Evolutionary conservation across 2,888 invertebrate genomes (phyloP).

Genomic region (Cerastis leucographa): DNA sequence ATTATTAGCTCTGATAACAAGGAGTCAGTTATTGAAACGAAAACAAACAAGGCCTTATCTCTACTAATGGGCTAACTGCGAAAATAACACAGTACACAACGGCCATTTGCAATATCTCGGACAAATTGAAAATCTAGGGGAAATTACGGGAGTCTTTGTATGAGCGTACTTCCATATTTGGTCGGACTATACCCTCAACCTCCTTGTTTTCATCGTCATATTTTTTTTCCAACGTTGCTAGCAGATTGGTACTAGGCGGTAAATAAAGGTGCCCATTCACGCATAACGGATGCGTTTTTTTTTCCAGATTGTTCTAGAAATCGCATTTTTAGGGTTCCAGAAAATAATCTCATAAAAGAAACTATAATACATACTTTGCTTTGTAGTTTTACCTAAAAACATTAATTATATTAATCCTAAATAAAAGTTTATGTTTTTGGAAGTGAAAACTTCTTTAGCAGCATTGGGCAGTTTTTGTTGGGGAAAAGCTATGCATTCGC

Average conservation of each 20-base stretch:
- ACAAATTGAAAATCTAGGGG: conserved; percentile 57
- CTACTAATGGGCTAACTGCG: conserved; percentile 64
- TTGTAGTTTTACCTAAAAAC: background rate
- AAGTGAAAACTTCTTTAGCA: too few relatives aligned
- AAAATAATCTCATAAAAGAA: background rate
- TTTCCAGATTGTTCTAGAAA: conserved; percentile 44
- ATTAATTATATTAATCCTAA: background rate
- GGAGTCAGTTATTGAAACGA: conserved; percentile 63
- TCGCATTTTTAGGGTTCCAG: background rate
- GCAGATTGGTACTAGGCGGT: conserved; percentile 76
- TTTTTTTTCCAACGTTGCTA: conserved; percentile 80
- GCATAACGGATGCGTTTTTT: conserved; percentile 45
- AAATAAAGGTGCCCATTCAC: conserved; percentile 75
- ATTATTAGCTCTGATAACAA: conserved; percentile 58
- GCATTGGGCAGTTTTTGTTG: too few relatives aligned
- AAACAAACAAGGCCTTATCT: conserved; percentile 75
- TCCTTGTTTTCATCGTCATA: conserved; percentile 85
- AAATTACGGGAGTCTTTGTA: conserved; percentile 78
- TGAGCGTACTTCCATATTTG: conserved; percentile 69
- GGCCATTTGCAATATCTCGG: conserved; percentile 72
- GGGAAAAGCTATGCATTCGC: too few relatives aligned
- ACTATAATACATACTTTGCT: background rate
- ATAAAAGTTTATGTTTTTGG: background rate
- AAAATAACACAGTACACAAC: conserved; percentile 69
- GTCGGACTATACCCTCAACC: conserved; percentile 80